Conservation (phyloP, 2,113 vertebrate species). For the Hyperoodon ampullatus region DNA sequence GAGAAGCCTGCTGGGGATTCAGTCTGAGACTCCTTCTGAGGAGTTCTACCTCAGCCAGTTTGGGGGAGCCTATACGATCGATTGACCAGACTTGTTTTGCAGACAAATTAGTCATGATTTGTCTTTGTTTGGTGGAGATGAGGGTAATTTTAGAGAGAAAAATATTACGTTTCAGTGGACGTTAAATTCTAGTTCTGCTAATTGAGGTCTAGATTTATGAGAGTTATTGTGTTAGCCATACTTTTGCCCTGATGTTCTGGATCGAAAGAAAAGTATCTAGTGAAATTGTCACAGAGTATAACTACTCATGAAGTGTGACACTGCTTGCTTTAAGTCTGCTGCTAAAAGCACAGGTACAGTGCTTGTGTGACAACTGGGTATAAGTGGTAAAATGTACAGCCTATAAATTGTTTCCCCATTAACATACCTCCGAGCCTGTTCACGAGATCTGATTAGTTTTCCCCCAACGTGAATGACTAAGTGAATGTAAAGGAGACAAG, state of each 20-base stretch:
- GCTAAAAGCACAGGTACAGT: neutral
- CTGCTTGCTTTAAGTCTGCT: neutral
- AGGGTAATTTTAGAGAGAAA: neutral
- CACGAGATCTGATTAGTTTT: neutral
- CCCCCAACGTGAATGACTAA: neutral
- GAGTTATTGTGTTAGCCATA: neutral
- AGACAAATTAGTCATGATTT: neutral
- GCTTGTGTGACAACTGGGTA: neutral
- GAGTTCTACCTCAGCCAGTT: neutral
- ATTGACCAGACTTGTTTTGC: neutral
- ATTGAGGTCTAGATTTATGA: neutral
- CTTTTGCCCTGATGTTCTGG: neutral
- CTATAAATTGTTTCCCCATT: neutral
- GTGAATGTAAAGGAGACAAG: neutral
- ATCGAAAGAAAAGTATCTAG: neutral
- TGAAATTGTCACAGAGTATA: neutral
- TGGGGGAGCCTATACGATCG: neutral
- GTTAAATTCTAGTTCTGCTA: neutral
- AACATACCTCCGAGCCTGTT: neutral
- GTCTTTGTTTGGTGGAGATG: neutral
- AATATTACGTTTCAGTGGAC: neutral
- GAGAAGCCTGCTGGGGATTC: neutral
- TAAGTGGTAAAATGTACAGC: neutral
- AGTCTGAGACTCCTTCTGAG: neutral
- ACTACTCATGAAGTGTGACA: neutral